These are phyloP conservation scores for Drosophila villosipedis DNA, from an alignment of 2,888 invertebrate genomes.

Conservation along the genomic window DNA sequence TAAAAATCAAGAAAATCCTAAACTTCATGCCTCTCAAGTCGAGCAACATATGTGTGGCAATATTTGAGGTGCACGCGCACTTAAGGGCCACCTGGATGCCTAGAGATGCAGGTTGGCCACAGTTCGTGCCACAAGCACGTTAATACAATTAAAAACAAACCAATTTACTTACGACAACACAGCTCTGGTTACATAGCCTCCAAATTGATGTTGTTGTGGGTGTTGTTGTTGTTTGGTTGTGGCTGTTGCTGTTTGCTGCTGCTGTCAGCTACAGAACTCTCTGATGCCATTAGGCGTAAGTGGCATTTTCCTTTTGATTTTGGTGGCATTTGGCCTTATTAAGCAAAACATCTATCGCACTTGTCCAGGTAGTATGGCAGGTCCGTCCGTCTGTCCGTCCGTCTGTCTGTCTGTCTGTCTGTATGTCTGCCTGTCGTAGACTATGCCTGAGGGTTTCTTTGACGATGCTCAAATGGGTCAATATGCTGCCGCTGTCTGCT, in stretches of 20 bases:
- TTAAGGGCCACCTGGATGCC: constrained; percentile 57
- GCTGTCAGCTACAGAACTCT: constrained; percentile 52
- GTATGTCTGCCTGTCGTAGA: not conserved
- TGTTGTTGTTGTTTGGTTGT: constrained; percentile 7
- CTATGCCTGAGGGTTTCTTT: constrained; percentile 43
- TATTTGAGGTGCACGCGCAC: constrained; percentile 59
- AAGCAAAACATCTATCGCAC: constrained; percentile 56
- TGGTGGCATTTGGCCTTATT: constrained; percentile 77
- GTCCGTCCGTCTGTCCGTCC: not conserved
- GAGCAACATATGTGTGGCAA: constrained; percentile 47
- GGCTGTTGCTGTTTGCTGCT: constrained; percentile 5
- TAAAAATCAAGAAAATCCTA: not conserved
- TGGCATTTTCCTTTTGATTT: constrained; percentile 78
- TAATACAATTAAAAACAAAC: constrained; percentile 74
- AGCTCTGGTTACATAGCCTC: constrained; percentile 1
- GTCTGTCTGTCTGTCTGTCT: not conserved
- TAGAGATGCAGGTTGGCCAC: constrained; percentile 14
- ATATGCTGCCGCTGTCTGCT: constrained; percentile 35
- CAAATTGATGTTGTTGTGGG: constrained; percentile 11
- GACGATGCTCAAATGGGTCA: constrained; percentile 68
- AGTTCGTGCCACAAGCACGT: constrained; percentile 35
- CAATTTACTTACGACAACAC: constrained; percentile 45
- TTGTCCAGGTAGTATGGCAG: constrained; percentile 25
- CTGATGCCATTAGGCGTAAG: constrained; percentile 76
- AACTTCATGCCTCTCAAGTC: constrained; percentile 37